These are phyloP conservation scores for Yponomeuta evonymella DNA, from an alignment of 2,888 invertebrate species.

Conservation along the genomic window DNA sequence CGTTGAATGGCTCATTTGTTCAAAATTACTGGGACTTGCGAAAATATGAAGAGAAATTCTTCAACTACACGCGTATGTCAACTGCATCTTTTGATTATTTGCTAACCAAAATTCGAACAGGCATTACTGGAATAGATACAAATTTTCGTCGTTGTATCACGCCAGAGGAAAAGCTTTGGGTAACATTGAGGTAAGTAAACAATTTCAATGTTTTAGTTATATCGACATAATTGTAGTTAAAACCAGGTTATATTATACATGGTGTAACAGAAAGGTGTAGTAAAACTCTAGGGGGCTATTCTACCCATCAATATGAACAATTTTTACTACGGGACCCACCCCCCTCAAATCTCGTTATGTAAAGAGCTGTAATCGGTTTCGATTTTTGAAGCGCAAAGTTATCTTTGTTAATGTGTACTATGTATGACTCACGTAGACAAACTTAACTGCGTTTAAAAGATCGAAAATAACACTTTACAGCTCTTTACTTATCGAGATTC, in stretches of 20 bases:
- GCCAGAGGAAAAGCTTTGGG: constrained; percentile 18
- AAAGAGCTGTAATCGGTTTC: too few species aligned
- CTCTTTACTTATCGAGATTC: too few species aligned
- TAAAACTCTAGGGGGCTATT: too few species aligned
- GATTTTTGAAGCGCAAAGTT: too few species aligned
- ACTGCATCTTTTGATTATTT: constrained; percentile 20
- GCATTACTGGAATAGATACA: constrained; percentile 18
- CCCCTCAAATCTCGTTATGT: too few species aligned
- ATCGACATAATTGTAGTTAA: constrained; percentile 16
- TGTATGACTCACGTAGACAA: too few species aligned
- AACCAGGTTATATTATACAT: constrained; percentile 13
- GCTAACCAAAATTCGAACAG: constrained; percentile 18
- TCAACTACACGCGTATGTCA: constrained; percentile 19
- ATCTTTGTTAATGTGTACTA: too few species aligned
- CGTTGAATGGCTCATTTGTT: constrained; percentile 20
- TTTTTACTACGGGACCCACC: too few species aligned
- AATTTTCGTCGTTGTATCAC: constrained; percentile 19
- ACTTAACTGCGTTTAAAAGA: too few species aligned
- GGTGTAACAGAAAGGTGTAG: too few species aligned
- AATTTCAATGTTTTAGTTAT: constrained; percentile 16
- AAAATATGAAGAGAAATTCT: constrained; percentile 19
- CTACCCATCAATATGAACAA: too few species aligned
- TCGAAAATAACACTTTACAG: too few species aligned
- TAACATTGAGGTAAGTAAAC: constrained; percentile 13
- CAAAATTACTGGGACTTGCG: constrained; percentile 17